Conservation (phyloP, 2,113 vertebrate genomes). For the Pelodiscus sinensis region DNA sequence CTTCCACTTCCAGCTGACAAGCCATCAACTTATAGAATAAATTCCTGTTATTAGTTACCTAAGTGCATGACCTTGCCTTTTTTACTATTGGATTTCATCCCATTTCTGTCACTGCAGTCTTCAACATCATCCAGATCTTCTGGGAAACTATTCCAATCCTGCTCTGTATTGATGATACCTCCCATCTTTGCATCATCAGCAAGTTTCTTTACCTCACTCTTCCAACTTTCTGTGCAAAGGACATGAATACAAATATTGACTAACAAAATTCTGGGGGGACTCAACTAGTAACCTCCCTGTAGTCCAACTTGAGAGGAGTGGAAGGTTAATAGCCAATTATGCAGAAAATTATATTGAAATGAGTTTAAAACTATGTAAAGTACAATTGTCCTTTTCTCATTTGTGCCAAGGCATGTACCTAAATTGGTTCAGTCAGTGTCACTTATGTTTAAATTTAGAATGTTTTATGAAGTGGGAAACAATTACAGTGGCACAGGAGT, state of each 20-base stretch:
- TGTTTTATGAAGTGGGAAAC: conserved; percentile 39
- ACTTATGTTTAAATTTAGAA: conserved; percentile 33
- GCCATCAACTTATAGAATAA: too few species aligned
- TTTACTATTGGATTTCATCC: neutral
- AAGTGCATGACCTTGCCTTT: neutral
- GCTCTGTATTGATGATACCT: too few species aligned
- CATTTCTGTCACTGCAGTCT: neutral
- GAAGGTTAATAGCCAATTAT: conserved; percentile 65
- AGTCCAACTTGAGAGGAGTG: neutral
- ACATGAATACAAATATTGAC: too few species aligned
- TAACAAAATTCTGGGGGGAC: too few species aligned
- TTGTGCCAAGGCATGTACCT: neutral
- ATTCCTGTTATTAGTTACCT: neutral
- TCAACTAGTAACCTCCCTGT: too few species aligned
- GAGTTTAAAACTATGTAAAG: conserved; percentile 39
- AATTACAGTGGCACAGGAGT: neutral
- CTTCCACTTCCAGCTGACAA: too few species aligned
- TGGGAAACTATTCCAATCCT: too few species aligned
- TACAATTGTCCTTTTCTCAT: conserved; percentile 29
- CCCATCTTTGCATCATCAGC: too few species aligned
- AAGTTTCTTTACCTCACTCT: too few species aligned
- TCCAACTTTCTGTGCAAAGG: too few species aligned
- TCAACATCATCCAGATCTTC: too few species aligned
- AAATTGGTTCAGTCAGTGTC: conserved; percentile 24
- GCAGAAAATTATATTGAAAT: conserved; percentile 21